Conservation (phyloP, 1,140 invertebrate genomes). For the Lordiphosa clarofinis region DNA sequence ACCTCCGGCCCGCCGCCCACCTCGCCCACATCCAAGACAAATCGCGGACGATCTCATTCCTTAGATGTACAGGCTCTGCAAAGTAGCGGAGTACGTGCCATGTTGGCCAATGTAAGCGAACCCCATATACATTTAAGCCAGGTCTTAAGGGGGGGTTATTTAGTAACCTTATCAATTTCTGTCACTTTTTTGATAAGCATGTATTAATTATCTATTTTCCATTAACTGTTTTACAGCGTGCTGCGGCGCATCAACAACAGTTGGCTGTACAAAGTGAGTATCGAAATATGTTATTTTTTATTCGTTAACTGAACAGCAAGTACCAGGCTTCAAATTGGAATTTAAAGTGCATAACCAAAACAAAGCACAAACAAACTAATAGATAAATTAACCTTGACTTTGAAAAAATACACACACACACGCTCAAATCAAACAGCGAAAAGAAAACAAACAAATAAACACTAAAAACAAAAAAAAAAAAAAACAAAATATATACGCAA, state of each 20-base stretch:
- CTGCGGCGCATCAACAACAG: constrained; percentile 84
- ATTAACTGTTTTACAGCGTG: constrained; percentile 83
- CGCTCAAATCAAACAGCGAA: constrained; percentile 12
- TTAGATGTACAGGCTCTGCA: constrained; percentile 88
- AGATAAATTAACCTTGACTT: constrained; percentile 64
- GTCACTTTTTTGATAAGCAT: background rate
- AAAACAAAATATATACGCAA: background rate
- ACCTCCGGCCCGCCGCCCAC: constrained; percentile 47
- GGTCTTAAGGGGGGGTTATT: background rate
- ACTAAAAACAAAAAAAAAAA: too few relatives aligned
- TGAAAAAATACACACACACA: constrained; percentile 35
- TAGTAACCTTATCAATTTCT: background rate
- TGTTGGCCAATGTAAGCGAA: constrained; percentile 53
- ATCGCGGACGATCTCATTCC: constrained; percentile 84
- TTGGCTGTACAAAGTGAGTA: constrained; percentile 83
- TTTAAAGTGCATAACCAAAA: constrained; percentile 9
- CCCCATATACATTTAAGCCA: background rate
- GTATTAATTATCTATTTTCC: constrained; percentile 23
- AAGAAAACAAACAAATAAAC: constrained; percentile 14
- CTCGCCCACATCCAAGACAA: constrained; percentile 56
- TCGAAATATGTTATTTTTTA: constrained; percentile 4
- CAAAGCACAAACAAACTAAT: constrained; percentile 20
- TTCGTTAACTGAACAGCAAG: constrained; percentile 54
- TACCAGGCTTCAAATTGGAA: constrained; percentile 29
- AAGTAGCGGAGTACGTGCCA: constrained; percentile 84